Evolutionary conservation across 2,113 vertebrate genomes (phyloP).

Genomic region (Cephalopterus ornatus): DNA sequence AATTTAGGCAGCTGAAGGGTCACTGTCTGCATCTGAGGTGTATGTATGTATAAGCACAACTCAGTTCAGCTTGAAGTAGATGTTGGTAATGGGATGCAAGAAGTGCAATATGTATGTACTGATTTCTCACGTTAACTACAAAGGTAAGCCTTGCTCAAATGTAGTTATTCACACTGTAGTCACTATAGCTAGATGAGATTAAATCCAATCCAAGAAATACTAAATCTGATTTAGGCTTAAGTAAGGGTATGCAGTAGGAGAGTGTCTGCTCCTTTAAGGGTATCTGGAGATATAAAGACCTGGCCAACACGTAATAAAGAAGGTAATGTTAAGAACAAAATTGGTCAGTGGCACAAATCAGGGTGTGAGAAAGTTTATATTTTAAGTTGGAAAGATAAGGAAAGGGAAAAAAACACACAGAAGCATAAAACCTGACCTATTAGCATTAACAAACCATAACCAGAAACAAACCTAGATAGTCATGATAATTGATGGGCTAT

Average conservation of each 20-base stretch:
- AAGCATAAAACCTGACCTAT: not conserved
- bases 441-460: not conserved
- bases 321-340: not conserved
- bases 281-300: not conserved
- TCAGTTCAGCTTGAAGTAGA: not conserved
- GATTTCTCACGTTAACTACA: not conserved
- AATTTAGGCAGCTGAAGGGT: not conserved
- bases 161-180: not conserved
- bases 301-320: not conserved
- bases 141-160: rapidly evolving
- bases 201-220: not conserved
- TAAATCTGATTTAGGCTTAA: not conserved
- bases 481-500: not conserved
- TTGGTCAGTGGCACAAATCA: not conserved
- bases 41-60: not conserved
- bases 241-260: not conserved
- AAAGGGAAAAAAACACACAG: not conserved
- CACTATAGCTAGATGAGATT: not conserved
- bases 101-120: not conserved
- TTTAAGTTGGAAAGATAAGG: not conserved
- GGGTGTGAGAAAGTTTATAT: not conserved
- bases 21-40: not conserved
- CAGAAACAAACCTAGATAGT: not conserved
- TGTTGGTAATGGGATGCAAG: not conserved
- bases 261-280: not conserved